Conservation (phyloP, 2,888 invertebrate species). For the Drosophila barbarae region DNA sequence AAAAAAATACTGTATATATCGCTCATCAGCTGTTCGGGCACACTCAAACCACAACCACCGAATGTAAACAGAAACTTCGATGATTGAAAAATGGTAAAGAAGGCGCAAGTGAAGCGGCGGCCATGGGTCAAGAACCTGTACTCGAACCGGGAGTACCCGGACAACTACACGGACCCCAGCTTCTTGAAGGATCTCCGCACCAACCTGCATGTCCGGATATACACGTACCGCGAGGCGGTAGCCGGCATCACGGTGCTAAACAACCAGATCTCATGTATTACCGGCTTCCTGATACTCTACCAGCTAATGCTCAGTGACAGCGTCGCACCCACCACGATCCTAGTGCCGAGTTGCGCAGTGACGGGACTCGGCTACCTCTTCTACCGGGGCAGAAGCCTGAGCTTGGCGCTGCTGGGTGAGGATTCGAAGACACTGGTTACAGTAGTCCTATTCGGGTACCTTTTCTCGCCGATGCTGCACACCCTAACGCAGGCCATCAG, state of each 20-base stretch:
- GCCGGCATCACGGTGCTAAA: slow-evolving; percentile 88
- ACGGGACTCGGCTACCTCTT: slow-evolving; percentile 84
- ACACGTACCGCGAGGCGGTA: slow-evolving; percentile 82
- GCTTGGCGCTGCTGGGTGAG: slow-evolving; percentile 78
- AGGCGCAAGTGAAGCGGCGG: slow-evolving; percentile 44
- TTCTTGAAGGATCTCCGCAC: slow-evolving; percentile 92
- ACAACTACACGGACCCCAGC: slow-evolving; percentile 93
- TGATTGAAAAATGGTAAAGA: slow-evolving; percentile 41
- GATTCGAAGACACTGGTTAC: slow-evolving; percentile 89
- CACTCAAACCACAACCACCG: background rate
- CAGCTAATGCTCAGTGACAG: slow-evolving; percentile 86
- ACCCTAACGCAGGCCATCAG: slow-evolving; percentile 97
- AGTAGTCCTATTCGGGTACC: slow-evolving; percentile 91
- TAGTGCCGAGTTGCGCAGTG: slow-evolving; percentile 82
- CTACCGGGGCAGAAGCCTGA: slow-evolving; percentile 79
- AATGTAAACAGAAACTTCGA: slow-evolving; percentile 20
- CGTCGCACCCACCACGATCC: slow-evolving; percentile 84
- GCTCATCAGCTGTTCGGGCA: slow-evolving; percentile 6
- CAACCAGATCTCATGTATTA: slow-evolving; percentile 88
- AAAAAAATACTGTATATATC: background rate
- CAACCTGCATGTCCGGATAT: slow-evolving; percentile 89
- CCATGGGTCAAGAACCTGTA: slow-evolving; percentile 94
- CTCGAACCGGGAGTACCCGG: slow-evolving; percentile 91
- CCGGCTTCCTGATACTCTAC: slow-evolving; percentile 86
- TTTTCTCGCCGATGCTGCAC: slow-evolving; percentile 94